Conservation (phyloP, 30 jellyfish, hydroid and myxozoan genomes). For the Rhopilema esculentum region DNA sequence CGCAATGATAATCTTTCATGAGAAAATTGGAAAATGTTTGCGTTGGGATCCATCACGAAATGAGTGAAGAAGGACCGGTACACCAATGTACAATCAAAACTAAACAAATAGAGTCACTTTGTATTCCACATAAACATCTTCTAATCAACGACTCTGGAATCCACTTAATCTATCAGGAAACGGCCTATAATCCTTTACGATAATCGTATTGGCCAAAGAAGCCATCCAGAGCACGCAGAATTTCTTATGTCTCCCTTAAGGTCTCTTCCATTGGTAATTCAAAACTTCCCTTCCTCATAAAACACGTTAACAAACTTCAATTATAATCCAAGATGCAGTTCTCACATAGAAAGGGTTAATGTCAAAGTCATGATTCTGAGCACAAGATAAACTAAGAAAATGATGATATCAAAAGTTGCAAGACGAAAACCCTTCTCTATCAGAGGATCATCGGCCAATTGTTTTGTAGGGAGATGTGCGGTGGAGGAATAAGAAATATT, state of each 20-base stretch:
- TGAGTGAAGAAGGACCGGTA: background rate
- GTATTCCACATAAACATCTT: background rate
- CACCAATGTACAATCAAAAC: background rate
- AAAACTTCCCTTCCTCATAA: background rate
- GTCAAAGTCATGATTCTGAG: background rate
- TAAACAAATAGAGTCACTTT: background rate
- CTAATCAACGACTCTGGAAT: conserved; percentile 7
- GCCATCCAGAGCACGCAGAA: conserved; percentile 14
- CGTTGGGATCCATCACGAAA: background rate
- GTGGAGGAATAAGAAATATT: background rate
- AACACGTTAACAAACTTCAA: background rate
- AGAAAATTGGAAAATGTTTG: background rate
- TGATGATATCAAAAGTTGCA: background rate
- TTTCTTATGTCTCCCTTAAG: background rate
- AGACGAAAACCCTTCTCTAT: background rate
- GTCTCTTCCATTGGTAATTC: background rate
- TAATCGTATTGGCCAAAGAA: conserved; percentile 19
- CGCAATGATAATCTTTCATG: background rate
- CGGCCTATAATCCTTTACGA: conserved; percentile 18
- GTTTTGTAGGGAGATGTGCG: background rate
- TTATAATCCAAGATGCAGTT: background rate
- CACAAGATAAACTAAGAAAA: background rate
- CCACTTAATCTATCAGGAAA: conserved; percentile 25
- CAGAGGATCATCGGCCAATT: background rate
- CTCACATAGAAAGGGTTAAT: background rate